phyloP scores from a whole-genome alignment of 2,797 vertebrate species.

The Trachurus trachurus region DNA sequence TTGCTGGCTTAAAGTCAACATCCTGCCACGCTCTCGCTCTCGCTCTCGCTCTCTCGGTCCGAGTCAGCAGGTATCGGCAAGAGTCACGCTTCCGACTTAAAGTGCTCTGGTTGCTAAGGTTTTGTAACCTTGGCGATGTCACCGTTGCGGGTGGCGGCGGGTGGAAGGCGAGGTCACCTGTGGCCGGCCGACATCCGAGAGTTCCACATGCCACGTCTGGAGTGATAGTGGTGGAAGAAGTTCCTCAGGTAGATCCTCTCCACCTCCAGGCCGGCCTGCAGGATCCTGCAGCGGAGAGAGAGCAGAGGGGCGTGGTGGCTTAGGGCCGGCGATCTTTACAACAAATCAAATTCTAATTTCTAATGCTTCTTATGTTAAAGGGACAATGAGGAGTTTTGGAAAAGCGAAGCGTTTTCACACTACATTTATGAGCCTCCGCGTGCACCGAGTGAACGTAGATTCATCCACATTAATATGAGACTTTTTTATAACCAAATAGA shows the following conservation, averaged over 20 bases:
- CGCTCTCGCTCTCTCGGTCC: too few relatives aligned
- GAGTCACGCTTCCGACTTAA: slow-evolving; percentile 52
- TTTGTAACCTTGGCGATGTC: slow-evolving; percentile 28
- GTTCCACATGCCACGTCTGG: slow-evolving; percentile 98
- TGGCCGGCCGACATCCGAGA: slow-evolving; percentile 62
- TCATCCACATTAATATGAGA: too few relatives aligned
- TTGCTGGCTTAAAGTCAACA: neutral
- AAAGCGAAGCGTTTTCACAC: too few relatives aligned
- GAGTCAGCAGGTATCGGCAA: neutral
- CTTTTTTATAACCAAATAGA: too few relatives aligned
- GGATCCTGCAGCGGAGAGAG: slow-evolving; percentile 83
- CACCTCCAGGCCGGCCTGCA: slow-evolving; percentile 94
- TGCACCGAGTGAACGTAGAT: too few relatives aligned
- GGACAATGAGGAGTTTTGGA: too few relatives aligned
- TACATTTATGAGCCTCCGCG: too few relatives aligned
- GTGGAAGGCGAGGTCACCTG: slow-evolving; percentile 53
- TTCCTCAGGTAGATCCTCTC: slow-evolving; percentile 94
- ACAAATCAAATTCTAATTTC: too few relatives aligned
- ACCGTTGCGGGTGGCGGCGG: slow-evolving; percentile 17
- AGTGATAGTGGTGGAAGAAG: slow-evolving; percentile 95
- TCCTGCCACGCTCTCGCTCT: too few relatives aligned
- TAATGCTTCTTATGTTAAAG: too few relatives aligned
- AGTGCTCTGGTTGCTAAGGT: slow-evolving; percentile 67
- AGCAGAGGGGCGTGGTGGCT: slow-evolving; percentile 9
- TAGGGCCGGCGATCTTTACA: too few relatives aligned